Base-by-base conservation (phyloP, 2,113 vertebrate species). In the Zingel zingel region DNA sequence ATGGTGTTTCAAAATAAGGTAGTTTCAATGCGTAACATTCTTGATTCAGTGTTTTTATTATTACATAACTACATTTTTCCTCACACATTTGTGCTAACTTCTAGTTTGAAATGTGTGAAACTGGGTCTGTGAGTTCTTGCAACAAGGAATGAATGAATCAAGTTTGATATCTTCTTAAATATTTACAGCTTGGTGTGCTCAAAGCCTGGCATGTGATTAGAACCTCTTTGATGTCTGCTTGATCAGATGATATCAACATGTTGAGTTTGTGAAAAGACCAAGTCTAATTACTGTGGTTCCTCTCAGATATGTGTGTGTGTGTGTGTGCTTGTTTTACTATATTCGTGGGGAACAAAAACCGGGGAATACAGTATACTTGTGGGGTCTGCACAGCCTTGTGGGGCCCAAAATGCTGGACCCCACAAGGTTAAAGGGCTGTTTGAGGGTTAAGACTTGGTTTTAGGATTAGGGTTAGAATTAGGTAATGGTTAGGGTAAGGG, bases 211-310 rank as follows among this genome's bases (percentile, higher is more conserved):
- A 2, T 59, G 77, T 72, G 79, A 81, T 78, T 75, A 51, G 45
- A 74, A 36, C 25, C 30, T 48, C 83, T 87, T 87, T 88, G 83
- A 88, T 72, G 86, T 86, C 78, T 36, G 81, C 84, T 51, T 19
- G 30, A 86, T 86, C 74, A 70, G 82, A 80, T 74, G 67, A 83
- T 65, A 63, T 82, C 76, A 87, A 67, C 82, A 75, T 77, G 74
- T 72, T 58, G 77, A 83, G 77, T 62, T 39, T 70, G 61, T 83
- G 79, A 47, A 36, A 56, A 71, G 21, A 64, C 64, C 64, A 27
- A 64, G 45, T 79, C 79, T 77, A 77, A 87, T 90, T 83, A 85
- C 39, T 43, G 53, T 30, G 53, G 62, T 9, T 79, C 18, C 25
- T 53, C 61, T 66, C 69, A 51, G 30, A 65, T 16, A 30, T 50